Percentiles rank a stretch among this genome's conserved stretches.
Conservation (phyloP, 2,113 vertebrate species). For the Mesoclemmys tuberculata region DNA sequence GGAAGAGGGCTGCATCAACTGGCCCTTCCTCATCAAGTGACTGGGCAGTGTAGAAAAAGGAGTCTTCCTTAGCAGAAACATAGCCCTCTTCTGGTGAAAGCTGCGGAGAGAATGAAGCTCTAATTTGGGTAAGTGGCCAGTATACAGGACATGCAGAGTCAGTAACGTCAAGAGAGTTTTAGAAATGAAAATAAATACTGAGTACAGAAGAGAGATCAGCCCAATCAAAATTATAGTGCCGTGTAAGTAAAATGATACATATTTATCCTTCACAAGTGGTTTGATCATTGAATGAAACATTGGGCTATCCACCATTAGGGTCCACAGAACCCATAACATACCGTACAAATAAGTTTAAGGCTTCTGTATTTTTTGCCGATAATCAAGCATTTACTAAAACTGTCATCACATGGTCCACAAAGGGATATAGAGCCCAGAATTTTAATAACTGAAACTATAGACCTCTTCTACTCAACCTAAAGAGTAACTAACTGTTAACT, state of each 20-base stretch:
- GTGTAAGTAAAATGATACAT: not conserved
- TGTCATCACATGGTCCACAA: not conserved
- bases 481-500: not conserved
- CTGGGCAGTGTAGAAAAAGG: constrained; percentile 86
- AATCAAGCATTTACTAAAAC: not conserved
- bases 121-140: constrained; percentile 52
- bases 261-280: not conserved
- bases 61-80: constrained; percentile 87
- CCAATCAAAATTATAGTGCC: not conserved
- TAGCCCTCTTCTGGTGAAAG: constrained; percentile 91
- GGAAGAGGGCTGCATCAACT: constrained; percentile 88
- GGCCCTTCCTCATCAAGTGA: constrained; percentile 85
- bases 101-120: constrained; percentile 86
- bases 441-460: not conserved
- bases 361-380: not conserved
- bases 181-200: constrained; percentile 32
- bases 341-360: not conserved
- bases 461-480: not conserved
- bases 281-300: not conserved
- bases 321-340: not conserved
- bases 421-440: not conserved
- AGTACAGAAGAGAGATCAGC: not conserved
- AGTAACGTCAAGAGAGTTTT: not conserved
- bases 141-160: not conserved
- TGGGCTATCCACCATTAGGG: not conserved